phyloP scores from a whole-genome alignment of 2,113 vertebrate species.

The Leptobrachium ailaonicum region DNA sequence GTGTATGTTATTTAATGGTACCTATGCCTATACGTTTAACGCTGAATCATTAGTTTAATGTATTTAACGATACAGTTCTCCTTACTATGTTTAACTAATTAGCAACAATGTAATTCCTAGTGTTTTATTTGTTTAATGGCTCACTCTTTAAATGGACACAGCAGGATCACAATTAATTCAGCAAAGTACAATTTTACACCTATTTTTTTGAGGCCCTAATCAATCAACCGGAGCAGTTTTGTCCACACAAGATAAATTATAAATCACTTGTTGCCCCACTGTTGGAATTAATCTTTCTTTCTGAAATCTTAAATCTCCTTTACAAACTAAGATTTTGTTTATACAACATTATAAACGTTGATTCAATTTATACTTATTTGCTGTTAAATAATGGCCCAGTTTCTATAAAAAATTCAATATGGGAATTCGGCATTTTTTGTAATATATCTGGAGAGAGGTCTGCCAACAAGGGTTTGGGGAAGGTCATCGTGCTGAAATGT shows the following conservation, averaged over 20 bases:
- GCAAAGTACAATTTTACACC: constrained; percentile 5
- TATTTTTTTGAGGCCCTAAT: constrained; percentile 12
- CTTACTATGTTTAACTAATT: background rate
- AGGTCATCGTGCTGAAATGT: no score
- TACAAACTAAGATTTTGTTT: constrained; percentile 27
- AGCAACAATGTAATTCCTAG: background rate
- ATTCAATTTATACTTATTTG: constrained; percentile 34
- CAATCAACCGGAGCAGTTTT: constrained; percentile 10
- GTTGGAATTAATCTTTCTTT: constrained; percentile 28
- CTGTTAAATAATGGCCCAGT: constrained; percentile 2
- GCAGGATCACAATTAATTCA: background rate
- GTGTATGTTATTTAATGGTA: background rate
- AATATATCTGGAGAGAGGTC: no score
- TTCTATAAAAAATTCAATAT: constrained; percentile 13
- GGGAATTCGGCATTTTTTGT: no score
- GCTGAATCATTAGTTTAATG: background rate
- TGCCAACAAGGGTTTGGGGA: no score
- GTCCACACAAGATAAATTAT: constrained; percentile 5
- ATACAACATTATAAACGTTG: constrained; percentile 28
- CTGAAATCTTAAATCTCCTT: constrained; percentile 31
- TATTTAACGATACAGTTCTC: background rate
- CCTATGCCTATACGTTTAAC: background rate
- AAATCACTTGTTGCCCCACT: constrained; percentile 19
- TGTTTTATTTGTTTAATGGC: constrained; percentile 1
- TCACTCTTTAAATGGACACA: background rate